A percentile compares a stretch with the other conserved stretches of the same genome.
Evolutionary conservation across 2,888 invertebrate species (phyloP).

Genomic region (Drosophila picticornis): DNA sequence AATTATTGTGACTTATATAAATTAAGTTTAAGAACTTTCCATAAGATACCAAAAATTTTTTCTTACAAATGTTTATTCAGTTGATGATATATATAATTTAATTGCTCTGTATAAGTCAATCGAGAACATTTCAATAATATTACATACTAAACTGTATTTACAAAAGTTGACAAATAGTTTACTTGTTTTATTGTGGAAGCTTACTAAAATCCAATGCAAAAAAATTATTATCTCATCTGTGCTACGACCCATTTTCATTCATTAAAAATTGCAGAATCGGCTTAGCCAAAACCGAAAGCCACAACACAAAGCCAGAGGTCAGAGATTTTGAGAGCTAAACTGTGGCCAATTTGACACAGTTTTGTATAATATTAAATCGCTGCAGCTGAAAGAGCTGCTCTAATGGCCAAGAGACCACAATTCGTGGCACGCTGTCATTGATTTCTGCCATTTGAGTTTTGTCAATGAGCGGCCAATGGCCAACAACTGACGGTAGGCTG

Average conservation of each 20-base stretch:
- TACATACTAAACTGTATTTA: not conserved
- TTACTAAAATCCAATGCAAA: not conserved
- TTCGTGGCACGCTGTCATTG: conserved; percentile 55
- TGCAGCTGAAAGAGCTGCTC: conserved; percentile 32
- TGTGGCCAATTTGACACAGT: conserved; percentile 47
- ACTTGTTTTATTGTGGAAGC: no score
- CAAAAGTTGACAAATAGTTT: not conserved
- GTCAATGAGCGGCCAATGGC: conserved; percentile 30
- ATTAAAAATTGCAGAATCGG: conserved; percentile 1
- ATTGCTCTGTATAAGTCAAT: not conserved
- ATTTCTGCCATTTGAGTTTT: conserved; percentile 55
- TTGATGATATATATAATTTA: not conserved
- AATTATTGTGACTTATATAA: no score
- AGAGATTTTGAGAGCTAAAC: conserved; percentile 23
- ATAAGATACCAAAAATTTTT: not conserved
- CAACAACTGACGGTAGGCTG: not conserved
- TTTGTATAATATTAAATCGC: conserved; percentile 42
- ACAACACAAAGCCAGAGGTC: conserved; percentile 51
- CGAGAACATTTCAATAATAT: not conserved
- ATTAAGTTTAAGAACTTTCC: not conserved
- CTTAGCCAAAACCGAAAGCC: conserved; percentile 37
- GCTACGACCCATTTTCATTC: not conserved
- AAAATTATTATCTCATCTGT: not conserved
- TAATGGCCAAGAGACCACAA: conserved; percentile 65
- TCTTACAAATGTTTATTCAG: not conserved